Conservation (phyloP, 2,888 invertebrate genomes). For the Amiota mariae region DNA sequence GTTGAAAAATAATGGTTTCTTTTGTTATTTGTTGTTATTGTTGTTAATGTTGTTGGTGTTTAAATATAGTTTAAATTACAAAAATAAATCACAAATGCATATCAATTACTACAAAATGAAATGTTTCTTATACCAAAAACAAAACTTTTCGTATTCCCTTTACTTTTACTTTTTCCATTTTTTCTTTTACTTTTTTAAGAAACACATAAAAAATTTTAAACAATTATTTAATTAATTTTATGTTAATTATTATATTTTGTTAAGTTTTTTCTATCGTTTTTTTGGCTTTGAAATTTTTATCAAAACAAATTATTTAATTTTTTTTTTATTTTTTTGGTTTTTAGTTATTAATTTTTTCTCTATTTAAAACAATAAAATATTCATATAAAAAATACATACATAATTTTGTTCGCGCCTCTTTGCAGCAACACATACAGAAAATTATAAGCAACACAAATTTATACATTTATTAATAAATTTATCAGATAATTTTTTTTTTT, state of each 20-base stretch:
- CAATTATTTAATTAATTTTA: constrained; percentile 24
- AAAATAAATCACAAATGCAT: constrained; percentile 70
- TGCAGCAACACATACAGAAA: too few relatives aligned
- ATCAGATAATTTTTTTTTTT: too few relatives aligned
- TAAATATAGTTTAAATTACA: constrained; percentile 64
- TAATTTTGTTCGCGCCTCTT: constrained; percentile 31
- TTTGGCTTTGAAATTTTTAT: constrained; percentile 30
- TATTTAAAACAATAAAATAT: constrained; percentile 16
- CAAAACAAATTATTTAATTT: neutral
- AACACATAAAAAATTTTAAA: constrained; percentile 36
- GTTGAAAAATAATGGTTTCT: constrained; percentile 55
- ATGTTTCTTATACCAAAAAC: constrained; percentile 52
- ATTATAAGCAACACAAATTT: too few relatives aligned
- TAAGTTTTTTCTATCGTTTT: neutral
- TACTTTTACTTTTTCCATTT: too few relatives aligned
- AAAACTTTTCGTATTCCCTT: neutral
- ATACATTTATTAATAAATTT: too few relatives aligned
- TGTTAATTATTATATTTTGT: constrained; percentile 5
- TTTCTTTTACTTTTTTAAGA: too few relatives aligned
- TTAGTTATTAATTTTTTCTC: neutral
- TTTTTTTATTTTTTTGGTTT: too few relatives aligned
- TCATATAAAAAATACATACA: constrained; percentile 26
- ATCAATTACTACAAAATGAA: constrained; percentile 63
- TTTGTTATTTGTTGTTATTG: constrained; percentile 43
- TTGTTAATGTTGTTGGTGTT: constrained; percentile 46